These are phyloP conservation scores for Probaryconus sp. DNA, from an alignment of 1,140 invertebrate genomes.

Conservation along the genomic window DNA sequence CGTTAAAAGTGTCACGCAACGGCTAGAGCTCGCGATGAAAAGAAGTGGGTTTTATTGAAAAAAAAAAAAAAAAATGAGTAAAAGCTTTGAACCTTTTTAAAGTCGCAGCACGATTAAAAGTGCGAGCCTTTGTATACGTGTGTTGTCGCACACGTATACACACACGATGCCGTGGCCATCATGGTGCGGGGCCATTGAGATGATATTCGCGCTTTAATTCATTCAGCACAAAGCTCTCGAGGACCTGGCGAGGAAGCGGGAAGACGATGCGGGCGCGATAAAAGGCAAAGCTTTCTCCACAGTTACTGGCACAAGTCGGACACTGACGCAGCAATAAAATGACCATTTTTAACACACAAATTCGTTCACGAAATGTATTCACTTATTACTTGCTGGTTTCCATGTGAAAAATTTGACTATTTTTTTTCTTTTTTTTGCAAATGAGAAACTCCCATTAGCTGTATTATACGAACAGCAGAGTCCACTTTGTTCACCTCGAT, in stretches of 20 bases:
- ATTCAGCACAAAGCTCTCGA: slow-evolving; percentile 3
- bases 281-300: slow-evolving; percentile 12
- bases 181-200: no score
- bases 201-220: slow-evolving; percentile 8
- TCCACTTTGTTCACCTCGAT: no score
- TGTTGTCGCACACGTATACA: neutral
- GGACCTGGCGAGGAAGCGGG: slow-evolving; percentile 1
- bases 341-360: no score
- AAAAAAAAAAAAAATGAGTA: neutral
- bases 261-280: slow-evolving; percentile 19
- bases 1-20: slow-evolving; percentile 5
- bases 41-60: slow-evolving; percentile 27
- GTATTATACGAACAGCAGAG: no score
- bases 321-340: slow-evolving; percentile 26
- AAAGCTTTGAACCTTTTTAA: slow-evolving; percentile 16
- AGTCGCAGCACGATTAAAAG: slow-evolving; percentile 20
- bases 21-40: neutral
- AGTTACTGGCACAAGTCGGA: slow-evolving; percentile 14
- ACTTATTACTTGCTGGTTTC: no score
- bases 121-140: neutral
- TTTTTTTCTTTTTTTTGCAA: no score
- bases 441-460: no score
- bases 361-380: no score
- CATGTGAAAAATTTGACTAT: no score
- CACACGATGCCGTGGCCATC: neutral